Evolutionary conservation across 2,113 vertebrate species (phyloP).

Genomic region (Malurus melanocephalus): DNA sequence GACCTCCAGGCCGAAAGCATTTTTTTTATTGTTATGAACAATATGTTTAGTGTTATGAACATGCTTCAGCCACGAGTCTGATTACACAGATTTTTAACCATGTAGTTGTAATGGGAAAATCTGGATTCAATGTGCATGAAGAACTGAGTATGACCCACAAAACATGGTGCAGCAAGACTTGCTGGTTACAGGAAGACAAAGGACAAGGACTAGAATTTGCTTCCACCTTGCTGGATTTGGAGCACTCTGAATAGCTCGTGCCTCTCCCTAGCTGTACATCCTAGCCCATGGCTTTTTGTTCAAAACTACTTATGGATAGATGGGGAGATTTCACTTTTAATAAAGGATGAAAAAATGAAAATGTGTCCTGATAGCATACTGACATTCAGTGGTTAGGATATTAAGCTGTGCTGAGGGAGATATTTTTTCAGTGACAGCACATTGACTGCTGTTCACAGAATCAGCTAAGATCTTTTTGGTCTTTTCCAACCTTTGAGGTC

Average conservation of each 20-base stretch:
- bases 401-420: not conserved
- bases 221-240: not conserved
- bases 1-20: not conserved
- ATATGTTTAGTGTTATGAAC: not conserved
- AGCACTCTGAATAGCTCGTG: not conserved
- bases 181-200: not conserved
- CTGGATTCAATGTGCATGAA: not conserved
- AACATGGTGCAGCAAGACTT: not conserved
- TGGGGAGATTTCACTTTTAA: not conserved
- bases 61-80: not conserved
- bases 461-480: not conserved
- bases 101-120: not conserved
- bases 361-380: not conserved
- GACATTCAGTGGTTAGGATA: not conserved
- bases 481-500: not conserved
- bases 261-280: not conserved
- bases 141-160: not conserved
- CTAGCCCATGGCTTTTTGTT: not conserved
- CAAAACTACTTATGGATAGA: not conserved
- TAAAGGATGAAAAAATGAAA: not conserved
- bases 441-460: not conserved
- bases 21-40: not conserved
- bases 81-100: not conserved
- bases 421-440: not conserved
- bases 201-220: not conserved